phyloP scores from a whole-genome alignment of 1,140 invertebrate species.

The Hirudo medicinalis region DNA sequence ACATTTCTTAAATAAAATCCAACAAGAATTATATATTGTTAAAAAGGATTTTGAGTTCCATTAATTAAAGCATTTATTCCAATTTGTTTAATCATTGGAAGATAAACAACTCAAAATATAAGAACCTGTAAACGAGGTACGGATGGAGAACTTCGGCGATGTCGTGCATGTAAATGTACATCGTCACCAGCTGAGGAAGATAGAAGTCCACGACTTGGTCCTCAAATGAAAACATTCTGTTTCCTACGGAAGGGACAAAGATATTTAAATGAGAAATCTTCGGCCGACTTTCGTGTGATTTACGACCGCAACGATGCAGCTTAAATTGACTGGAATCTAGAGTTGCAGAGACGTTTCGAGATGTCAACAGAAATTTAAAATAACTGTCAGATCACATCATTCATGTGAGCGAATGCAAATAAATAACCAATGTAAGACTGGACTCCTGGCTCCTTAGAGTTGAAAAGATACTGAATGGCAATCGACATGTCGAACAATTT shows the following conservation, averaged over 20 bases:
- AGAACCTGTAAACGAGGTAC: constrained; percentile 77
- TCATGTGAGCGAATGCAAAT: not conserved
- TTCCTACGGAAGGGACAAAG: constrained; percentile 48
- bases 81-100: too few species aligned
- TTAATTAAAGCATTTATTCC: too few species aligned
- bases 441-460: constrained; percentile 93
- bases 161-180: constrained; percentile 95
- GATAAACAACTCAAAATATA: constrained; percentile 14
- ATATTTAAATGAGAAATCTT: not conserved
- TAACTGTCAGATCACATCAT: too few species aligned
- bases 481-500: constrained; percentile 94
- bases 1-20: too few species aligned
- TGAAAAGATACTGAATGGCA: constrained; percentile 91
- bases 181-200: constrained; percentile 87
- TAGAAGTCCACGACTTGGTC: constrained; percentile 89
- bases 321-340: too few species aligned
- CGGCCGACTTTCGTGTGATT: too few species aligned
- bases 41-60: too few species aligned
- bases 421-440: constrained; percentile 74
- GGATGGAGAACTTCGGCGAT: constrained; percentile 86
- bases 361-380: not conserved
- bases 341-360: not conserved
- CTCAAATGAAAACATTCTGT: constrained; percentile 87
- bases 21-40: too few species aligned
- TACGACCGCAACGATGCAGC: too few species aligned